Conservation (phyloP, 2,797 vertebrate species). For the Chaetodon trifasciatus region DNA sequence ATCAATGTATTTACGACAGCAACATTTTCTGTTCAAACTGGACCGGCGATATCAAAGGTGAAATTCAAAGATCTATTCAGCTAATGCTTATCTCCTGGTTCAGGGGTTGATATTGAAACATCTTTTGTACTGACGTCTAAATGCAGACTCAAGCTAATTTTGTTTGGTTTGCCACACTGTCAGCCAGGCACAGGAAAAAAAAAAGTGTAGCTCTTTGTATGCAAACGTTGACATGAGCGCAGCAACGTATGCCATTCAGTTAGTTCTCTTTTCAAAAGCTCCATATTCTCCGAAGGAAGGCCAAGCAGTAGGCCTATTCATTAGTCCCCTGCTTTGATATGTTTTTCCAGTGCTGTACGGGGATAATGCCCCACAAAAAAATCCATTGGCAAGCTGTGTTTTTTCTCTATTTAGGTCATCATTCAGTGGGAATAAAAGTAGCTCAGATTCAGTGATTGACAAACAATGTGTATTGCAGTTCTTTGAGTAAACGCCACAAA, state of each 20-base stretch:
- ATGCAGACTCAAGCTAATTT: conserved; percentile 57
- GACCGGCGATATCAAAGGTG: conserved; percentile 11
- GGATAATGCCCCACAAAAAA: conserved; percentile 71
- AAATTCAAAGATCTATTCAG: conserved; percentile 41
- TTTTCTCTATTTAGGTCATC: conserved; percentile 55
- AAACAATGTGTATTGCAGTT: conserved; percentile 28
- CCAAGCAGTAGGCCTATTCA: conserved; percentile 75
- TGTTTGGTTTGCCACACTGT: conserved; percentile 55
- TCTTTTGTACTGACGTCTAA: conserved; percentile 62
- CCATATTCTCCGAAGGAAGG: conserved; percentile 74
- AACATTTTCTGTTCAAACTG: not conserved
- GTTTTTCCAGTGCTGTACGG: conserved; percentile 56
- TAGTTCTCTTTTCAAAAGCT: conserved; percentile 74
- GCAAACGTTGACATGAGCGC: conserved; percentile 67
- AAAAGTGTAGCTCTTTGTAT: conserved; percentile 67
- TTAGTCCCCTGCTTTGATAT: conserved; percentile 64
- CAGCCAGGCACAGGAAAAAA: conserved; percentile 54
- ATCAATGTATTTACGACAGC: not conserved
- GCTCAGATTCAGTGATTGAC: conserved; percentile 19
- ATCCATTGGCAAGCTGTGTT: conserved; percentile 48
- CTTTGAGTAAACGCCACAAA: conserved; percentile 22
- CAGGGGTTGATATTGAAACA: conserved; percentile 50
- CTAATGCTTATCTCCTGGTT: conserved; percentile 40
- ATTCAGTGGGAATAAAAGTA: conserved; percentile 50
- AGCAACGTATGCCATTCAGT: conserved; percentile 74